Percentiles rank a stretch among this genome's conserved stretches.
phyloP scores from a whole-genome alignment of 2,888 invertebrate species.

The Trachelus tabidus region DNA sequence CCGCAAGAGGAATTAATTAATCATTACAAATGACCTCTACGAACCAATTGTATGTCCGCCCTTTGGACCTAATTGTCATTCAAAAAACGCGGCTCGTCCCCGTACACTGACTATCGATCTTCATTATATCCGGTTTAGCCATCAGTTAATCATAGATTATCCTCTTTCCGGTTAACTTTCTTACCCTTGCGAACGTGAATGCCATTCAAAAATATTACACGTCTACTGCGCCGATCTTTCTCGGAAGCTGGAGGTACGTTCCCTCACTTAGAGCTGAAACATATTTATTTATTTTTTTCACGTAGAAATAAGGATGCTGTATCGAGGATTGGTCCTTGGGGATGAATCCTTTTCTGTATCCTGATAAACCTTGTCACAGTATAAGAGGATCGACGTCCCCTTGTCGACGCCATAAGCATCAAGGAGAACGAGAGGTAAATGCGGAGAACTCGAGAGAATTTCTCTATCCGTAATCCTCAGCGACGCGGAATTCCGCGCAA shows the following conservation, averaged over 20 bases:
- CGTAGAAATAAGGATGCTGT: not conserved
- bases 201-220: not conserved
- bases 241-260: not conserved
- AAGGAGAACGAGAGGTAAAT: not conserved
- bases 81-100: not conserved
- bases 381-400: not conserved
- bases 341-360: not conserved
- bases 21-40: not conserved
- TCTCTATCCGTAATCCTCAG: not conserved
- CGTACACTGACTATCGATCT: not conserved
- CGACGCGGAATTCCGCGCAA: conserved; percentile 3
- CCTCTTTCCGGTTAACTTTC: conserved; percentile 26
- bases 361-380: not conserved
- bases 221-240: not conserved
- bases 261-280: not conserved
- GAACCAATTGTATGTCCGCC: not conserved
- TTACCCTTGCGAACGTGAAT: not conserved
- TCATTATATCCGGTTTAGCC: conserved; percentile 14
- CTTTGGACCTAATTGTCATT: not conserved
- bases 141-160: conserved; percentile 41
- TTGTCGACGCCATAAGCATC: not conserved
- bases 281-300: not conserved
- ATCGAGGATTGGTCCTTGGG: not conserved
- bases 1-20: not conserved
- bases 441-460: conserved; percentile 2